Conservation (phyloP, 92 coral and sea anemone species). For the Blastomussa wellsi region DNA sequence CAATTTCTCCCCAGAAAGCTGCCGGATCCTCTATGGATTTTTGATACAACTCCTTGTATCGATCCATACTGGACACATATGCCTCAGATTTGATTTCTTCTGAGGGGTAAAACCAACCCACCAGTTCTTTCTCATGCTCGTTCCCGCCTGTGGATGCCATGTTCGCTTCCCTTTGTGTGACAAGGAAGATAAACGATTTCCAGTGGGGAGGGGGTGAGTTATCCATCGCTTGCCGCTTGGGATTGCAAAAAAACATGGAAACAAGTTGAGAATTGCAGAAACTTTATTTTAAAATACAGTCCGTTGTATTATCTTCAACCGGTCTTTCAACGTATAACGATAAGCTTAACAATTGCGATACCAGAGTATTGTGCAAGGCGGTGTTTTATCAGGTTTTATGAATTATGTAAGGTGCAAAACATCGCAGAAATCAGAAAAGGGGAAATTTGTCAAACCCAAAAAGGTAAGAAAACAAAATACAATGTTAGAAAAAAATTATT, state of each 20-base stretch:
- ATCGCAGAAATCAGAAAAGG: too few relatives aligned
- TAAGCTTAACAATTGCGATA: too few relatives aligned
- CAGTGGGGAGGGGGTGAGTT: conserved; percentile 20
- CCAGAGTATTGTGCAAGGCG: too few relatives aligned
- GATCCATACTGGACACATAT: conserved; percentile 83
- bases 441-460: too few relatives aligned
- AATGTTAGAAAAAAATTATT: too few relatives aligned
- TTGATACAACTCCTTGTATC: conserved; percentile 79
- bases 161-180: background rate
- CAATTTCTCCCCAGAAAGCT: conserved; percentile 90
- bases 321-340: too few relatives aligned
- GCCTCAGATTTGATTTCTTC: conserved; percentile 75
- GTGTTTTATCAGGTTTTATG: too few relatives aligned
- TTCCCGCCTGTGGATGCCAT: conserved; percentile 21
- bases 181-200: background rate
- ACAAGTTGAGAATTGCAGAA: too few relatives aligned
- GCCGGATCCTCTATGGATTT: conserved; percentile 91
- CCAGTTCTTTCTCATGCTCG: conserved; percentile 73
- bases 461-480: too few relatives aligned
- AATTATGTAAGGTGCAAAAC: too few relatives aligned
- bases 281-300: background rate
- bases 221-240: background rate
- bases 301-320: background rate
- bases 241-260: background rate
- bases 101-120: conserved; percentile 82